phyloP scores from a whole-genome alignment of 1,140 invertebrate species.

The Drosophila carrolli region DNA sequence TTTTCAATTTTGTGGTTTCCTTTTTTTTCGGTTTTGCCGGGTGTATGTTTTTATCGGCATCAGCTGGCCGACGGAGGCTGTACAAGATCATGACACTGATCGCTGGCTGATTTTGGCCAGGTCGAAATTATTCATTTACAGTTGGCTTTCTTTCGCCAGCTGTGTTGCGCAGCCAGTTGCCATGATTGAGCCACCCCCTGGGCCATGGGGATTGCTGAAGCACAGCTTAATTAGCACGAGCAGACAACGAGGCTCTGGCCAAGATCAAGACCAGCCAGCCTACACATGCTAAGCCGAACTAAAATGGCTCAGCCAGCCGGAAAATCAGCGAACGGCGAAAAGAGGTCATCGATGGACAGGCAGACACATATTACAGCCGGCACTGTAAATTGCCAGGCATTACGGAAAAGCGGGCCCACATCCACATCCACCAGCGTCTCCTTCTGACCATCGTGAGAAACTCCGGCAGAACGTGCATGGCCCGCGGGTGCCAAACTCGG shows the following conservation, averaged over 20 bases:
- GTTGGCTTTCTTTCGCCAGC: constrained; percentile 53
- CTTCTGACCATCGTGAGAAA: constrained; percentile 44
- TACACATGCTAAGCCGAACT: constrained; percentile 52
- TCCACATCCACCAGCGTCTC: constrained; percentile 33
- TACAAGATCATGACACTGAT: constrained; percentile 79
- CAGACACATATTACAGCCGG: constrained; percentile 34
- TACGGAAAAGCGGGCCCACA: constrained; percentile 21
- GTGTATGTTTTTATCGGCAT: constrained; percentile 39
- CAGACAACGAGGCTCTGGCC: not conserved
- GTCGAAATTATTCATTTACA: constrained; percentile 56
- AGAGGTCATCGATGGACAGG: constrained; percentile 69
- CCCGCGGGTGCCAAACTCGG: constrained; percentile 63
- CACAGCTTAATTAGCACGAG: constrained; percentile 70
- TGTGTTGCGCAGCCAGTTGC: constrained; percentile 15
- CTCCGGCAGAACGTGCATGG: constrained; percentile 71
- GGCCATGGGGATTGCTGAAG: constrained; percentile 62
- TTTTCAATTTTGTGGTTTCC: constrained; percentile 68
- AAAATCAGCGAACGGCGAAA: constrained; percentile 34
- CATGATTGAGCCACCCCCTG: constrained; percentile 59
- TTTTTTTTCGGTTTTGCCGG: constrained; percentile 3
- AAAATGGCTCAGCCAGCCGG: constrained; percentile 26
- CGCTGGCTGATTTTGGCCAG: constrained; percentile 52
- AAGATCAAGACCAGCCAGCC: constrained; percentile 51
- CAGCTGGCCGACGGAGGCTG: constrained; percentile 33
- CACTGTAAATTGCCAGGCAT: constrained; percentile 21